Base-by-base conservation (phyloP, 2,113 vertebrate species). In the Nycticorax nycticorax region DNA sequence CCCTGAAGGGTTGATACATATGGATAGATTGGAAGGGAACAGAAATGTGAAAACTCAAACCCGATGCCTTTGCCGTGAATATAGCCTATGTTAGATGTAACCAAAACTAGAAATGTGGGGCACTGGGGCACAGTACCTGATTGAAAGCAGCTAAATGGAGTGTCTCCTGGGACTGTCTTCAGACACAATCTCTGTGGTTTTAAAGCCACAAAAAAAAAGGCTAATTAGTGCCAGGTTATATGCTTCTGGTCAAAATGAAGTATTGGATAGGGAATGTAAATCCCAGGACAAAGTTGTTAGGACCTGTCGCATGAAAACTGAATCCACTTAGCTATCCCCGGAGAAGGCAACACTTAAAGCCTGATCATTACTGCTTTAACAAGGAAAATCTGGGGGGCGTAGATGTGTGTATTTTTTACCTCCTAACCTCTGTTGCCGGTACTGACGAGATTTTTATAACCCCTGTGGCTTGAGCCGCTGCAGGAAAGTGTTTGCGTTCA, bases 381-480 rank as follows among this genome's bases (percentile, higher is more conserved):
- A 48, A 23, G 63, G 57, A 82, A 85, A 83, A 92, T 76, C n/a
- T 50, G 32, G 22, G 26, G 35, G 24, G 14, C 8, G 9, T 86
- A 67, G 93, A 35, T 94, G n/a, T 86, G 48, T 69, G 41, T 84
- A 32, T 86, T 89, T 94, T 96, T 87, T 94, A 62, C 52, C 59
- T 88, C n/a, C 63, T 93, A 84, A 92, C 43, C 64, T 92, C 15
- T 23, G 32, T 69, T 92, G 43, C 68, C 3, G 2, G 43, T 85
- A 81, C 73, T 91, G 83, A 89, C 8, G 14, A 74, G 92, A 57
- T 71, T 96, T 96, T 95, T 92, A 92, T 91, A 93, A 86, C 79
- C 73, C 73, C 68, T 68, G 83, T 88, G 76, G 66, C 73, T 92
- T 92, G 69, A 96, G 86, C 69, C 0, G 0, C 69, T 92, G 69